These are phyloP conservation scores for Myrmecobius fasciatus DNA, from an alignment of 2,113 vertebrate species.

Conservation along the genomic window DNA sequence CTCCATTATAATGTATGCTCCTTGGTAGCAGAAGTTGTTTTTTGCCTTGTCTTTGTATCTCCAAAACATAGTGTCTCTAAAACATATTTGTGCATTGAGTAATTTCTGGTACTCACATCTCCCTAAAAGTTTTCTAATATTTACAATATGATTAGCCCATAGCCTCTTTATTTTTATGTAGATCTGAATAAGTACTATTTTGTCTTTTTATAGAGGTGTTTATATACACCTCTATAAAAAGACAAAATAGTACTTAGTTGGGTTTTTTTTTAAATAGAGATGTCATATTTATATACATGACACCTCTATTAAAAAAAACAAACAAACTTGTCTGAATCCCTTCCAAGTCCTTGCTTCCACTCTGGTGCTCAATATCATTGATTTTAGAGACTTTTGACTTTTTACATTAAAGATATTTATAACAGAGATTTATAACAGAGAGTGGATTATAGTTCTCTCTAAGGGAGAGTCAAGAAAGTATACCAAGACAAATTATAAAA, in stretches of 20 bases:
- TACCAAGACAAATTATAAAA: constrained; percentile 10
- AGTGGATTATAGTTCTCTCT: neutral
- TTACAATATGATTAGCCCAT: neutral
- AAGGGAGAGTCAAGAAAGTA: neutral
- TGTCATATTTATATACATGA: no score
- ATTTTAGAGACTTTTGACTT: neutral
- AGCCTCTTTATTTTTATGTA: neutral
- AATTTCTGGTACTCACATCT: neutral
- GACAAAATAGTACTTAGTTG: no score
- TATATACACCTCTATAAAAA: neutral
- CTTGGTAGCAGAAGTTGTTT: neutral
- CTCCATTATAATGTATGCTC: neutral
- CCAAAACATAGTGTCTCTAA: neutral
- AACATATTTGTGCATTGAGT: neutral
- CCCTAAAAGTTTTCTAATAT: neutral
- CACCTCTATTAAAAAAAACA: neutral
- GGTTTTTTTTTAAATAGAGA: no score
- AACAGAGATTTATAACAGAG: constrained; percentile 11
- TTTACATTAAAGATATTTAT: neutral
- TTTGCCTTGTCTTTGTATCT: neutral
- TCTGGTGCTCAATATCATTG: neutral
- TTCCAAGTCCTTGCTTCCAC: neutral
- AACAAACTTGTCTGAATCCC: no score
- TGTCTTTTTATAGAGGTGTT: neutral
- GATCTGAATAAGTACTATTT: neutral